Evolutionary conservation across 2,797 vertebrate species (phyloP), one percentile per base, ranked within the genome.

Genomic region (Lagodon rhomboides): DNA sequence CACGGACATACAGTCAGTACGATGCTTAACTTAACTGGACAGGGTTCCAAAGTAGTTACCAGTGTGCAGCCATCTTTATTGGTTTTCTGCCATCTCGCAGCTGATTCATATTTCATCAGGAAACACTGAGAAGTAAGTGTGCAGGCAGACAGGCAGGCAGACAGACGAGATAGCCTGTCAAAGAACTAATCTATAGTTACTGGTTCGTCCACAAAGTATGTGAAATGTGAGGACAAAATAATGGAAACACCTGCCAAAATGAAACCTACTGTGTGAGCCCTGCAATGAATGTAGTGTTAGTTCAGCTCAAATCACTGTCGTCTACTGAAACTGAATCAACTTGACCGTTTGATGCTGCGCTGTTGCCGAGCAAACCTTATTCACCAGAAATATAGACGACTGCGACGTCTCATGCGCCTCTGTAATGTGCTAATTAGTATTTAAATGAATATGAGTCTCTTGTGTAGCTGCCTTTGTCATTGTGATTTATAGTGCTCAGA

Each of bases 341-440:
- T 63, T 5, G 4, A 18, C 38, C 23, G 56, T 58, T 30, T 54
- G 62, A 25, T 23, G 25, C 10, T 66, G 41, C 53, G 9, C 68
- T 68, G 79, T 80, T 73, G 68, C 65, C 11, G 25, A 59, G 43
- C 54, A 73, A 73, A 77, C 46, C 46, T 46, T 56, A 75, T 55
- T 67, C 65, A 69, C 20, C 67, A 61, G 66, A 47, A 77, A 62
- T 70, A 30, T 5, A 60, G 15, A 56, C 22, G 22, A 59, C 62
- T 75, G 72, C 53, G 16, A 20, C 20, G 47, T 83, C 81, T 81
- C 67, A 27, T 73, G 83, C 70, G 72, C 43, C 68, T 82, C 79
- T 82, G 71, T 82, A 75, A 92, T 89, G 76, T 86, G 80, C 82
- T 87, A 86, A 89, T 92, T 82, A 84, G 77, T 75, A 71, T 90